phyloP scores from a whole-genome alignment of 2,113 vertebrate genomes.

The Thinocorus orbignyianus region DNA sequence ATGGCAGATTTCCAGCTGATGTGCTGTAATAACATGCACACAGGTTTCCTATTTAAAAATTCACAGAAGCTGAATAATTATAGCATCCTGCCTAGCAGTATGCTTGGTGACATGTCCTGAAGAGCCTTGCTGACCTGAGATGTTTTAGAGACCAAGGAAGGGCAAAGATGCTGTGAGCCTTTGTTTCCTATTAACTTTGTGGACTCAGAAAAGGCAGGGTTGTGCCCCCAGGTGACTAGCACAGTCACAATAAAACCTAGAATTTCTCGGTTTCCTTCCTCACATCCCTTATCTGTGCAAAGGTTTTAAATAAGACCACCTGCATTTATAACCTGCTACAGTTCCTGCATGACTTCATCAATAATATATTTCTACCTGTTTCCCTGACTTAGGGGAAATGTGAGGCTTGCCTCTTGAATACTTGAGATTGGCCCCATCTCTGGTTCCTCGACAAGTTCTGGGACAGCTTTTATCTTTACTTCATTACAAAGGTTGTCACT shows the following conservation, averaged over 20 bases:
- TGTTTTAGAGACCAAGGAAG: neutral
- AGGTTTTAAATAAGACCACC: neutral
- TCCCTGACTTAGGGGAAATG: neutral
- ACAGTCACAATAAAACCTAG: neutral
- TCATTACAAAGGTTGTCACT: conserved; percentile 28
- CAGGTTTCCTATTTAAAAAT: conserved; percentile 66
- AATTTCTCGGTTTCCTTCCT: neutral
- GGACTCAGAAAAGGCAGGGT: neutral
- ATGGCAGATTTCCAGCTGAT: conserved; percentile 70
- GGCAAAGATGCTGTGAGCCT: neutral
- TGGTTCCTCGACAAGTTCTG: neutral
- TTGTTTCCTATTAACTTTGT: conserved; percentile 32
- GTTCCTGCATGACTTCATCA: neutral
- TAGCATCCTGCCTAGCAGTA: neutral
- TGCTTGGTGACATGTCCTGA: neutral
- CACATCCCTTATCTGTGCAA: neutral
- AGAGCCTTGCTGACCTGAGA: conserved; percentile 38
- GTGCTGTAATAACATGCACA: conserved; percentile 54
- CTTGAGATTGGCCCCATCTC: neutral
- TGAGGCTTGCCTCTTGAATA: neutral
- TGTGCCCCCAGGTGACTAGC: neutral
- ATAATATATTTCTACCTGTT: neutral
- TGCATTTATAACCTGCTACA: neutral
- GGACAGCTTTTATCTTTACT: conserved; percentile 17
- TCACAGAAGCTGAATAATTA: conserved; percentile 67